Evolutionary conservation across 2,888 invertebrate species (phyloP).

Genomic region (Morpho helenor): DNA sequence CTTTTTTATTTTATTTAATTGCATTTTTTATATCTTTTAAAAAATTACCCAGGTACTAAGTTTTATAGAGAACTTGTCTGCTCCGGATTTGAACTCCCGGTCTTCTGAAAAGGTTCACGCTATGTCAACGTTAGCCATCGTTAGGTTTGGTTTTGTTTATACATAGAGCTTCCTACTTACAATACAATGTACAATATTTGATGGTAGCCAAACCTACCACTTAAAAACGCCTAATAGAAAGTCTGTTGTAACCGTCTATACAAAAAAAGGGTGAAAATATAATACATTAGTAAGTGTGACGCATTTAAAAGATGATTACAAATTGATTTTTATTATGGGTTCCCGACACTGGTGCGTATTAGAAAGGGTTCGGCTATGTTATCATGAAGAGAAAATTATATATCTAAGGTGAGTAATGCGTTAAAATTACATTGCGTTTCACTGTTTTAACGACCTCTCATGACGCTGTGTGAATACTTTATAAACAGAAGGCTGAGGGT

Average conservation of each 20-base stretch:
- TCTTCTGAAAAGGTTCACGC: too few relatives aligned
- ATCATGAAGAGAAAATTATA: slow-evolving; percentile 25
- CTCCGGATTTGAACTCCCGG: too few relatives aligned
- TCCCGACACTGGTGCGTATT: slow-evolving; percentile 27
- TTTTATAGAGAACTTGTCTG: too few relatives aligned
- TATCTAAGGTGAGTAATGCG: slow-evolving; percentile 7
- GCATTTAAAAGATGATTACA: slow-evolving; percentile 53
- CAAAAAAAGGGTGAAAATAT: slow-evolving; percentile 41
- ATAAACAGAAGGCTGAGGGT: too few relatives aligned
- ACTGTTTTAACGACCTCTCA: too few relatives aligned
- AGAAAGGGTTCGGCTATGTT: slow-evolving; percentile 34
- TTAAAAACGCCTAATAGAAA: slow-evolving; percentile 12
- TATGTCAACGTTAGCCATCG: too few relatives aligned
- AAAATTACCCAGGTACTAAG: too few relatives aligned
- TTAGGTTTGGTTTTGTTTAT: too few relatives aligned
- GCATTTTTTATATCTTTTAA: too few relatives aligned
- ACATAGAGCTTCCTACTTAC: background rate
- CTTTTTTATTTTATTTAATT: too few relatives aligned
- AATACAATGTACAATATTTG: background rate
- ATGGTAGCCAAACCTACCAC: background rate
- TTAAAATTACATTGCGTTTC: slow-evolving; percentile 11
- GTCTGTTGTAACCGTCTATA: slow-evolving; percentile 14
- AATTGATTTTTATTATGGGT: slow-evolving; percentile 72
- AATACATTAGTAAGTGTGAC: slow-evolving; percentile 45
- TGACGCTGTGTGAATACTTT: too few relatives aligned